These are phyloP conservation scores for Tragelaphus strepsiceros DNA, from an alignment of 2,113 vertebrate species.

Conservation along the genomic window DNA sequence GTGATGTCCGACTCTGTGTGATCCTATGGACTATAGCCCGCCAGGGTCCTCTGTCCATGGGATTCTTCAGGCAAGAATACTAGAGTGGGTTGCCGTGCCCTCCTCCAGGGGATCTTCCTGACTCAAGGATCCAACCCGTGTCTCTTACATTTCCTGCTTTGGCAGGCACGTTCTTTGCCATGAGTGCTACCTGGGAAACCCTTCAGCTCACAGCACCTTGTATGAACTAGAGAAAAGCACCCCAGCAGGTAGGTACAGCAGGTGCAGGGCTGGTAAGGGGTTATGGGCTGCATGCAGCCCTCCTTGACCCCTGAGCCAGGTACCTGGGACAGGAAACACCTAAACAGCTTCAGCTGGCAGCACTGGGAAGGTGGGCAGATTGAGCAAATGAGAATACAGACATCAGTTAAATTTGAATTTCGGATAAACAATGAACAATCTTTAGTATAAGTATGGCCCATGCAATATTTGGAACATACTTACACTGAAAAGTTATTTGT, in stretches of 20 bases:
- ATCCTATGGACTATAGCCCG: not conserved
- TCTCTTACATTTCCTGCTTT: not conserved
- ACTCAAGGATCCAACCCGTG: not conserved
- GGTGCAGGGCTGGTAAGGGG: not conserved
- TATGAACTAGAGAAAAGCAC: not conserved
- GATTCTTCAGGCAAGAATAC: not conserved
- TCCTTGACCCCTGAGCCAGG: not conserved
- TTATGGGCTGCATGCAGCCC: not conserved
- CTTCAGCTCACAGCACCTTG: not conserved
- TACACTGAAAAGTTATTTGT: not conserved
- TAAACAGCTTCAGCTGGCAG: not conserved
- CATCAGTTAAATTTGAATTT: not conserved
- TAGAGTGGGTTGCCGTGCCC: not conserved
- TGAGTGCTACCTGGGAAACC: not conserved
- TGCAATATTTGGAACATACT: not conserved
- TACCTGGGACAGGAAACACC: not conserved
- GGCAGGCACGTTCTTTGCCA: not conserved
- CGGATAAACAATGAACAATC: not conserved
- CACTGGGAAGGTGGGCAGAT: not conserved
- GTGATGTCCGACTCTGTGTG: fast-evolving
- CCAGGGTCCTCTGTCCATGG: not conserved
- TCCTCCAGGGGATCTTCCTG: not conserved
- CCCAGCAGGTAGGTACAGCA: not conserved
- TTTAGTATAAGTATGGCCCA: not conserved
- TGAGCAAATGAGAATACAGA: not conserved